Evolutionary conservation across 2,888 invertebrate genomes (phyloP).

Genomic region (Falcaria lacertinaria): DNA sequence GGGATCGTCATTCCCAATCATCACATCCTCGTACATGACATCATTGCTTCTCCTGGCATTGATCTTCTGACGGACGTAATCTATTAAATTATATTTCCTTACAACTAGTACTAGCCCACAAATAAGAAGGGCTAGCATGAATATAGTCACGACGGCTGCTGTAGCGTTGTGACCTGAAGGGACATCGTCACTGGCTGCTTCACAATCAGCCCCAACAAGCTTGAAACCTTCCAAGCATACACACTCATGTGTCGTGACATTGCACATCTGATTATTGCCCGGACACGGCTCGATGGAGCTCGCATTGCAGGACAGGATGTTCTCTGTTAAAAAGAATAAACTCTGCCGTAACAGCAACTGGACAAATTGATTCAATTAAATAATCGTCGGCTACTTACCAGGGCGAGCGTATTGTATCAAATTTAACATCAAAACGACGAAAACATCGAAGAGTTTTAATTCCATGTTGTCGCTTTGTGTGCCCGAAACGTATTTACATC

Average conservation of each 20-base stretch:
- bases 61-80: slow-evolving; percentile 61
- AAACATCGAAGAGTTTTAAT: slow-evolving; percentile 44
- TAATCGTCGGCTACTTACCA: slow-evolving; percentile 72
- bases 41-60: slow-evolving; percentile 59
- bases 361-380: slow-evolving; percentile 77
- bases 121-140: slow-evolving; percentile 58
- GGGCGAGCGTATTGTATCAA: slow-evolving; percentile 51
- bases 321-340: slow-evolving; percentile 75
- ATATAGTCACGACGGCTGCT: slow-evolving; percentile 52
- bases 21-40: slow-evolving; percentile 76
- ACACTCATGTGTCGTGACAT: slow-evolving; percentile 39
- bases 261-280: slow-evolving; percentile 51
- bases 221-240: slow-evolving; percentile 47
- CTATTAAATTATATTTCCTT: slow-evolving; percentile 67
- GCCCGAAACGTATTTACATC: slow-evolving; percentile 46
- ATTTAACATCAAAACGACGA: slow-evolving; percentile 53
- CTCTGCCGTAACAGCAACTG: slow-evolving; percentile 50
- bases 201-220: slow-evolving; percentile 44
- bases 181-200: slow-evolving; percentile 20
- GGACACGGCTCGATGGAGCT: slow-evolving; percentile 43
- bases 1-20: slow-evolving; percentile 76
- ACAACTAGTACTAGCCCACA: slow-evolving; percentile 61
- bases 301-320: slow-evolving; percentile 69
- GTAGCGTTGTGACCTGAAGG: slow-evolving; percentile 42
- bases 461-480: slow-evolving; percentile 40